Evolutionary conservation across 2,888 invertebrate genomes (phyloP), one percentile per base, ranked within the genome.

Genomic region (Phyllotreta striolata): DNA sequence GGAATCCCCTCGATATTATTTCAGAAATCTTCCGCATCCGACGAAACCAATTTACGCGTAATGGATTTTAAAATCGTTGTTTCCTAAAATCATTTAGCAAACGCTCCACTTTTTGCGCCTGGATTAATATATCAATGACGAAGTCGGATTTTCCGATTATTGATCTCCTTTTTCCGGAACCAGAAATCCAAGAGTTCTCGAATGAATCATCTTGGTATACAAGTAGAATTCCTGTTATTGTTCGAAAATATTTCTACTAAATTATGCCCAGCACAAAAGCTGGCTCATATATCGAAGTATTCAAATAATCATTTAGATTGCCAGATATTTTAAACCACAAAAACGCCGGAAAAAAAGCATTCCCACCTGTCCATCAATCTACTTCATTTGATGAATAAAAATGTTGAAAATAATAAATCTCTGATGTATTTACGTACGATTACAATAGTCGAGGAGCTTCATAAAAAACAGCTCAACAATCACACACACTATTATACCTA

Each of bases 31-130:
- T 56, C 41, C 13, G 66, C 70, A 70, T 72, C 72, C 72, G 70
- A 69, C 66, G 49, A 65, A 66, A 60, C 63, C 41, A 55, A 57
- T 60, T 64, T 39, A 63, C 67, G 64, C 13, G 38, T 74, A 75
- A 76, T 76, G 72, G 71, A 69, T 70, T 74, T 71, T 70, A 72
- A 75, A 75, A 72, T 68, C 74, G 72, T 69, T 70, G 70, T 75
- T 75, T 75, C 76, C 76, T 71, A 69, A 72, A 67, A 70, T 70
- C 73, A 72, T 75, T 76, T 72, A 68, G 59, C 62, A 63, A 55
- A 24, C 24, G 24, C 24, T 24, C 24, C 24, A 24, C 2, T 24
- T 24, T 24, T 24, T 24, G 1, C 24, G 4, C 24, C 24, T 24
- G 24, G n/a, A 24, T 24, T 24, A 24, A 24, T 24, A 24, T 24